Evolutionary conservation across 1,140 invertebrate species (phyloP).

Genomic region (Planococcus citri): DNA sequence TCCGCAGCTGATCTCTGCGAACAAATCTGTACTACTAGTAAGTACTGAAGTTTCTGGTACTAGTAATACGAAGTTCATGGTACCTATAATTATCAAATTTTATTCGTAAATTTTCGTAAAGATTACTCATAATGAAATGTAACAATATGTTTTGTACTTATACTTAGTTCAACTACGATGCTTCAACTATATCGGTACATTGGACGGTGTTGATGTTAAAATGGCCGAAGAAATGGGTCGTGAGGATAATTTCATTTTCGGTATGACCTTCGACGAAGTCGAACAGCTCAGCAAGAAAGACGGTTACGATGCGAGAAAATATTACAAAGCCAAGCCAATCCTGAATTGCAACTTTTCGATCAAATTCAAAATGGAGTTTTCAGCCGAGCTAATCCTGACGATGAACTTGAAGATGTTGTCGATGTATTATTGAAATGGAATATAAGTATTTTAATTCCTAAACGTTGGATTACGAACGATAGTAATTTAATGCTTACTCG

Average conservation of each 20-base stretch:
- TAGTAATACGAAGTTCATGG: constrained; percentile 78
- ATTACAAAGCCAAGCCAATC: constrained; percentile 81
- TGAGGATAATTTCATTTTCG: constrained; percentile 99
- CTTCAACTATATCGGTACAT: constrained; percentile 93
- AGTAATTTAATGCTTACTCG: too few species aligned
- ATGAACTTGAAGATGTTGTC: constrained; percentile 77
- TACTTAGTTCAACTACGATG: constrained; percentile 95
- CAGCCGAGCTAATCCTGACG: constrained; percentile 80
- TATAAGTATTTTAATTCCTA: constrained; percentile 34
- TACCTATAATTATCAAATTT: constrained; percentile 25
- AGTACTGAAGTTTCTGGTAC: constrained; percentile 96
- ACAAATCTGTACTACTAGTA: constrained; percentile 96
- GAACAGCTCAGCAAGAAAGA: constrained; percentile 57
- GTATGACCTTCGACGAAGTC: constrained; percentile 90
- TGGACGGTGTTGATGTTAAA: constrained; percentile 99
- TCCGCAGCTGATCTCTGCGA: constrained; percentile 96
- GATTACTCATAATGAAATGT: constrained; percentile 3
- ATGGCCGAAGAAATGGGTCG: constrained; percentile 97
- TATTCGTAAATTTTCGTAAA: background rate
- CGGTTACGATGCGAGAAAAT: constrained; percentile 89
- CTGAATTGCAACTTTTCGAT: constrained; percentile 88
- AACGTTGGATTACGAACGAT: too few species aligned
- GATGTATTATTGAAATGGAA: constrained; percentile 89
- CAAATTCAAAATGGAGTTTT: constrained; percentile 96
- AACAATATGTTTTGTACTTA: constrained; percentile 26